Evolutionary conservation across 37 sponge, comb jelly and placozoan species (phyloP), one percentile per base, ranked within the genome.

Genomic region (Tethya wilhelma): DNA sequence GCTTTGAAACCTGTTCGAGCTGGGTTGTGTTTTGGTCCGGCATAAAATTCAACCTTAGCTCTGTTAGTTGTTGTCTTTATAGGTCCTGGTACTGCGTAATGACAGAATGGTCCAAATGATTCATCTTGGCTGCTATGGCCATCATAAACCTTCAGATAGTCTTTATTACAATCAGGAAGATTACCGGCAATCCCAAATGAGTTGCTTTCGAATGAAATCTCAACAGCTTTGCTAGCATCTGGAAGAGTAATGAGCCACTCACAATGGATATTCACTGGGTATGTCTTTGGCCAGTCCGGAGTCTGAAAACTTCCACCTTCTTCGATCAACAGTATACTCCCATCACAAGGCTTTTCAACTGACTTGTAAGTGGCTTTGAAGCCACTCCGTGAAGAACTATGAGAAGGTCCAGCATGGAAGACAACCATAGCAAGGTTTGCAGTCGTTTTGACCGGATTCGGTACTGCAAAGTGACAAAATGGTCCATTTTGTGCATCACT

Each of bases 341-440:
- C n/a, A n/a, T n/a, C n/a, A n/a, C n/a, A n/a, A n/a, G n/a, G n/a
- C n/a, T n/a, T n/a, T n/a, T n/a, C n/a, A n/a, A n/a, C n/a, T n/a
- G n/a, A n/a, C n/a, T n/a, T n/a, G n/a, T n/a, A n/a, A n/a, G n/a
- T n/a, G n/a, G n/a, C n/a, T n/a, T n/a, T n/a, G n/a, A n/a, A n/a
- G n/a, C n/a, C n/a, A n/a, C n/a, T n/a, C n/a, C n/a, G n/a, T n/a
- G n/a, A n/a, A n/a, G n/a, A n/a, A n/a, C n/a, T n/a, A 19, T 65
- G 67, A 19, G 19, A 14, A 2, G 67, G 38, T 12, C 79, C 79
- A 66, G 67, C 26, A 34, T 78, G 55, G 64, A 81, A 81, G 36
- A 43, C 44, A 17, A 81, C 64, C 31, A 30, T 59, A 20, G 73
- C 73, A 4, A 3, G 6, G 1, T 38, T 22, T 20, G 82, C 38